A percentile compares a stretch with the other conserved stretches of the same genome.
These are phyloP conservation scores for Eulacestoma nigropectus DNA, from an alignment of 2,113 vertebrate species.

Conservation along the genomic window DNA sequence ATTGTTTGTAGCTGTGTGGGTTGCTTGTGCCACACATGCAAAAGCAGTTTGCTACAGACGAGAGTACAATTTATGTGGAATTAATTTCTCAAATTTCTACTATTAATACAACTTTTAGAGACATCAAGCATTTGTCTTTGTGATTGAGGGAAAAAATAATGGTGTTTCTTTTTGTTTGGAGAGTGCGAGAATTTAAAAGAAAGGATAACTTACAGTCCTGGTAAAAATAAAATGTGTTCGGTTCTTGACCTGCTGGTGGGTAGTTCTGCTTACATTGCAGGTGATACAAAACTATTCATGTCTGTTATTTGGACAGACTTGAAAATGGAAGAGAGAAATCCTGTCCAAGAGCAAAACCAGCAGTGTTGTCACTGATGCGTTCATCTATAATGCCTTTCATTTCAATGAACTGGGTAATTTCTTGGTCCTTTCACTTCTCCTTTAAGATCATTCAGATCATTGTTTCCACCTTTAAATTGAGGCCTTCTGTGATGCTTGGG, in stretches of 20 bases:
- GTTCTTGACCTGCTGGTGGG: neutral
- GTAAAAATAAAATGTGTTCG: neutral
- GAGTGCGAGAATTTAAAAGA: neutral
- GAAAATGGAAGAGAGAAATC: neutral
- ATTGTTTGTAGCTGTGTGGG: neutral
- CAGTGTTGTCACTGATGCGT: accelerated
- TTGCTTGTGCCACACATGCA: neutral
- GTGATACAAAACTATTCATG: neutral
- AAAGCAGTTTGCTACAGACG: neutral
- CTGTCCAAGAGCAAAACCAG: neutral
- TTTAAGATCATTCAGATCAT: neutral
- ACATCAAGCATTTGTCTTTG: neutral
- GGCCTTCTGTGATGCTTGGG: neutral
- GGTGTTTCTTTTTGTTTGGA: neutral
- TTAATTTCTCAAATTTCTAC: neutral
- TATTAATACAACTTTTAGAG: neutral
- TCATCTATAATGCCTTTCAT: neutral
- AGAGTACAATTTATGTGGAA: neutral
- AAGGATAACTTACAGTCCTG: neutral
- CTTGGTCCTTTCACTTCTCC: neutral
- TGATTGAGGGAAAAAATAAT: neutral
- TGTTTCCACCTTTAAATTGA: neutral
- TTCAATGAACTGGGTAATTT: neutral
- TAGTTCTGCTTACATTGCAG: neutral
- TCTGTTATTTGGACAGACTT: neutral